Percentiles rank a stretch among this genome's conserved stretches.
phyloP scores from a whole-genome alignment of 2,888 invertebrate species.

The Caenorhabditis sp. region DNA sequence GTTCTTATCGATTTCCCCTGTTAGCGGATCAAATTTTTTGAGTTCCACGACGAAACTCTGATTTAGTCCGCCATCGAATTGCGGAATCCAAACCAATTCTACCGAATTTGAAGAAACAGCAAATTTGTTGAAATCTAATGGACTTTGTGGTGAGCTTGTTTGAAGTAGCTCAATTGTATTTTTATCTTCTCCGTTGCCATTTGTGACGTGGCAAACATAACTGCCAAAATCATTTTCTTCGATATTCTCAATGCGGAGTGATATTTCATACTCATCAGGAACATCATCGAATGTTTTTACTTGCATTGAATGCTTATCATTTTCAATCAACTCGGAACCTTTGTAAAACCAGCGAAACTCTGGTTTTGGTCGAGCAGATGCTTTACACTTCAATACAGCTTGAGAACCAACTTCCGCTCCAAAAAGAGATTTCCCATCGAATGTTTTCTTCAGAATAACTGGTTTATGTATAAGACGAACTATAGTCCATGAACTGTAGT shows the following conservation, averaged over 20 bases:
- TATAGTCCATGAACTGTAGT: constrained; percentile 62
- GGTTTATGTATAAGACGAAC: constrained; percentile 73
- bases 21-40: constrained; percentile 60
- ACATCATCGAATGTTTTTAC: constrained; percentile 26
- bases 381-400: constrained; percentile 62
- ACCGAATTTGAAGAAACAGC: constrained; percentile 66
- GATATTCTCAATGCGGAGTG: constrained; percentile 55
- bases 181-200: constrained; percentile 84
- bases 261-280: constrained; percentile 72
- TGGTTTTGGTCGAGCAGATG: constrained; percentile 76
- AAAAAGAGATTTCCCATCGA: constrained; percentile 65
- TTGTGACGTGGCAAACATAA: constrained; percentile 88
- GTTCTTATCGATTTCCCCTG: constrained; percentile 53
- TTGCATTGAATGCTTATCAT: constrained; percentile 60
- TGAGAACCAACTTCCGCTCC: constrained; percentile 71
- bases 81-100: constrained; percentile 73
- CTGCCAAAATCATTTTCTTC: constrained; percentile 85
- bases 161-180: constrained; percentile 68
- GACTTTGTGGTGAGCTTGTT: constrained; percentile 67
- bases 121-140: constrained; percentile 63
- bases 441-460: constrained; percentile 72
- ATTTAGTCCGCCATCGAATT: constrained; percentile 75
- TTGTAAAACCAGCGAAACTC: constrained; percentile 73
- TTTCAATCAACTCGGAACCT: constrained; percentile 59
- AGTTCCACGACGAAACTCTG: constrained; percentile 72